Conservation (phyloP, 2,797 vertebrate genomes). For the Myotis daubentonii region DNA sequence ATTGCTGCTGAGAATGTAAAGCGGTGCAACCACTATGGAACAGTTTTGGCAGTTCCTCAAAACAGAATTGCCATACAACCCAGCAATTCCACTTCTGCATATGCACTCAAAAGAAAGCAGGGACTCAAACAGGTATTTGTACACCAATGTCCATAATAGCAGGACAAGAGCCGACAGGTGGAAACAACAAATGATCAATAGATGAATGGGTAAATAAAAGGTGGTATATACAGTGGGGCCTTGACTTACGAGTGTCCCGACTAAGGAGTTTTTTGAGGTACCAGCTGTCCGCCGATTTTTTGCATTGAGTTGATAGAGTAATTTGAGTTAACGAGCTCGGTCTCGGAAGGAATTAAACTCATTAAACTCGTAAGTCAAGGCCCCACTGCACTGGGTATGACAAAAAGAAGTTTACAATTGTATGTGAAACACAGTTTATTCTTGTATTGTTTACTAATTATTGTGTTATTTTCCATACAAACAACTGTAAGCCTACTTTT, state of each 20-base stretch:
- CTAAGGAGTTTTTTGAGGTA: too few relatives aligned
- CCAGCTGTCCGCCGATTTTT: too few relatives aligned
- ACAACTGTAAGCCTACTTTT: not conserved
- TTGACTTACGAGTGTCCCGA: too few relatives aligned
- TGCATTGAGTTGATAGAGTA: too few relatives aligned
- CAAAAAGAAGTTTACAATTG: not conserved
- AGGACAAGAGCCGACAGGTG: not conserved
- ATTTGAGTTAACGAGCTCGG: too few relatives aligned
- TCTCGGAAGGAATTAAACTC: too few relatives aligned
- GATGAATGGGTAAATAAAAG: not conserved
- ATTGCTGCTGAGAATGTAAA: not conserved
- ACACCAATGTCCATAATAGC: not conserved
- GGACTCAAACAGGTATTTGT: not conserved
- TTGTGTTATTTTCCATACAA: not conserved
- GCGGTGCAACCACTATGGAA: not conserved
- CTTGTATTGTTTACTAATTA: not conserved
- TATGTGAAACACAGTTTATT: too few relatives aligned
- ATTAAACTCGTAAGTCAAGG: too few relatives aligned
- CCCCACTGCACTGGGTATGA: not conserved
- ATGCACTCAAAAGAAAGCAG: not conserved
- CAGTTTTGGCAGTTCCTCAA: not conserved
- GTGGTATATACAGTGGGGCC: not conserved
- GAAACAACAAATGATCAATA: not conserved
- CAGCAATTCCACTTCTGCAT: not conserved
- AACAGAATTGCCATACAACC: not conserved